phyloP scores from a whole-genome alignment of 2,888 invertebrate species.

The Hecatera dysodea region DNA sequence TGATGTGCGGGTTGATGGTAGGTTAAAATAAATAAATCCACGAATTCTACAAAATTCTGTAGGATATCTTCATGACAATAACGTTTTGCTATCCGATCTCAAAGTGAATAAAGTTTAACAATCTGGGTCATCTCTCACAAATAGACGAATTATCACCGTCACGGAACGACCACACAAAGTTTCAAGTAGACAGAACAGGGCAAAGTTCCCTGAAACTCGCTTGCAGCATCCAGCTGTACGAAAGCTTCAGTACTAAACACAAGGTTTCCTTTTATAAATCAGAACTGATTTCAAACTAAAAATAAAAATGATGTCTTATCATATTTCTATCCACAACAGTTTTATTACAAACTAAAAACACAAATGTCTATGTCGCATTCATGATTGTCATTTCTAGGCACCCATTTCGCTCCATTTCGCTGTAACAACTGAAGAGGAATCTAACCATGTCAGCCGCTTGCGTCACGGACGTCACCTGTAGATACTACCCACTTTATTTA shows the following conservation, averaged over 20 bases:
- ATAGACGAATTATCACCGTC: background rate
- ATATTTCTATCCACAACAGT: no score
- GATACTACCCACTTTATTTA: slow-evolving; percentile 38
- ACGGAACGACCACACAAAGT: background rate
- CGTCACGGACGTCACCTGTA: slow-evolving; percentile 27
- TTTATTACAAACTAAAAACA: no score
- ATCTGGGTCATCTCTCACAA: background rate
- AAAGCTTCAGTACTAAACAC: background rate
- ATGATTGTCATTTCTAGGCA: no score
- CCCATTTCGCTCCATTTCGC: background rate
- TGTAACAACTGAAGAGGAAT: background rate
- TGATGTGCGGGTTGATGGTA: background rate
- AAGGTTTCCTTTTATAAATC: background rate
- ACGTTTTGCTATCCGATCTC: background rate
- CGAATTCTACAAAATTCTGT: background rate
- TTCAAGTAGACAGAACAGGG: background rate
- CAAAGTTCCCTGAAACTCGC: background rate
- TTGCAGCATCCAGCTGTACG: background rate
- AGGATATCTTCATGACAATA: background rate
- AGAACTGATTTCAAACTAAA: background rate
- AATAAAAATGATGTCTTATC: no score
- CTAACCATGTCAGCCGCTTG: background rate
- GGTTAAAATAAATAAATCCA: background rate
- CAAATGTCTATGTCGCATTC: no score
- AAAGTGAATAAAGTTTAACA: slow-evolving; percentile 3